Evolutionary conservation across 64 coral and sea anemone species (phyloP), one percentile per base, ranked within the genome.

Genomic region (Porites lutea): DNA sequence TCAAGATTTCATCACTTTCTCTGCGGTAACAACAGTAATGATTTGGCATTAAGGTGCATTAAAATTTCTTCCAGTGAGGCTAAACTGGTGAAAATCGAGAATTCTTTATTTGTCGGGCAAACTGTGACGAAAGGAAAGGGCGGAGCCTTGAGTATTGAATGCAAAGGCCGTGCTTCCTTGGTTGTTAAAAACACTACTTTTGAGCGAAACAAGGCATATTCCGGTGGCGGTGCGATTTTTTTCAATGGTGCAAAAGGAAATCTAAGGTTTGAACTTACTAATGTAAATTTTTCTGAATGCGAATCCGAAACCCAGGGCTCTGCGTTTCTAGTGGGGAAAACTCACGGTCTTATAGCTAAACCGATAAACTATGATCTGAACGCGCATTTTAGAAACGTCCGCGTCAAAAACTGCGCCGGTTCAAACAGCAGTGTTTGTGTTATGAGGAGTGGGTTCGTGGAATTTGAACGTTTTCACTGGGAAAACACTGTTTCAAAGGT

Each of bases 21-120:
- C 9, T 84, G 81, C 48, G 63, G 62, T 52, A 84, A 84, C 81
- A 84, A 84, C 81, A 84, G 46, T 5, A 84, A 64, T 51, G 8
- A 84, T 3, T 37, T 19, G 18, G 81, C 63, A 51, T 44, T 84
- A 46, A 84, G 81, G 52, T 84, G 81, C 48, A 67, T 84, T 3
- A 84, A 84, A 19, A 84, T 84, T 23, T 68, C 64, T 69, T 50
- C 81, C 6, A 0, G 52, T 2, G 14, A 65, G 22, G 46, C 81
- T 6, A 69, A 84, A 68, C n/a, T n/a, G n/a, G 63, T 84, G 6
- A 4, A 51, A 4, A 84, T 84, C 13, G 62, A 84, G 0, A 68
- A 84, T 84, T 84, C 81, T 5, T 66, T 37, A n/a, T 84, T 84
- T 64, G 62, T 52, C 22, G 81, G 62, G 15, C 59, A 65, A 4